These are phyloP conservation scores for Cherax quadricarinatus DNA, from an alignment of 1,140 invertebrate species.

Conservation along the genomic window DNA sequence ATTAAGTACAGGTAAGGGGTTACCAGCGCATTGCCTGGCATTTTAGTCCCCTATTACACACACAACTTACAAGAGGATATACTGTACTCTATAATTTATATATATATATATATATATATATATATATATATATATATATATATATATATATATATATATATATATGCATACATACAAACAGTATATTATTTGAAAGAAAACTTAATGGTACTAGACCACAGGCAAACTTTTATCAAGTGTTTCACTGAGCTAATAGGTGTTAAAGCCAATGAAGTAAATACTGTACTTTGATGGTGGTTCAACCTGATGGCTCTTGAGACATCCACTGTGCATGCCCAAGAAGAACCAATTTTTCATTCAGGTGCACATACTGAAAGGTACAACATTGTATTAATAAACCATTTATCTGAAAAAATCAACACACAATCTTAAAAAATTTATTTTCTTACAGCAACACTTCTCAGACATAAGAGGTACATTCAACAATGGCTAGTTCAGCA, in stretches of 20 bases:
- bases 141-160: neutral
- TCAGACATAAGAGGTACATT: too few relatives aligned
- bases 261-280: neutral
- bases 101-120: neutral
- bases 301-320: conserved; percentile 15
- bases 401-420: too few relatives aligned
- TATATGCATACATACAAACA: neutral
- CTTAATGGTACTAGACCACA: neutral
- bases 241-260: neutral
- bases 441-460: too few relatives aligned
- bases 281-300: neutral
- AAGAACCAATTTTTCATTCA: conserved; percentile 46
- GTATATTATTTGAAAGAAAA: neutral
- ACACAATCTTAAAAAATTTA: too few relatives aligned
- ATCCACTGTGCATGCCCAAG: conserved; percentile 49
- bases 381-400: neutral
- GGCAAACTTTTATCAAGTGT: neutral
- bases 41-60: too few relatives aligned
- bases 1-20: too few relatives aligned
- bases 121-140: neutral
- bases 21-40: too few relatives aligned
- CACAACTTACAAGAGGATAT: too few relatives aligned
- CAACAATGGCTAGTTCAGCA: too few relatives aligned
- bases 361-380: conserved; percentile 47
- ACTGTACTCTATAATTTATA: neutral